A percentile compares a stretch with the other conserved stretches of the same genome.
Evolutionary conservation across 2,888 invertebrate genomes (phyloP).

Genomic region (Reticulitermes lucifugus): DNA sequence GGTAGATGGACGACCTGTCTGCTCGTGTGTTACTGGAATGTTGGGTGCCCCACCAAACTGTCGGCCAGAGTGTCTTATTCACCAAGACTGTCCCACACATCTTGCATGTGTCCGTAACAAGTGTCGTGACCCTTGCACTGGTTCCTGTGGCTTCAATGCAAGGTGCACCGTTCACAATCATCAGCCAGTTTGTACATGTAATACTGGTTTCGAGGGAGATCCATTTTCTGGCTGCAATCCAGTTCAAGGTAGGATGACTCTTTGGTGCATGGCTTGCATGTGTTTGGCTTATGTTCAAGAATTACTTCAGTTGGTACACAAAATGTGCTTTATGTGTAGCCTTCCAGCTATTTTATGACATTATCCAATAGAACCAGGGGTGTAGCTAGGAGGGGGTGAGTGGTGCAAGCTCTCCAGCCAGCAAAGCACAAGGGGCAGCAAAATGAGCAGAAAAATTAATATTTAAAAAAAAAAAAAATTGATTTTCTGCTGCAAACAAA

Average conservation of each 20-base stretch:
- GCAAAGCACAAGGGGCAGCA: too few relatives aligned
- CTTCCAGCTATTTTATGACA: too few relatives aligned
- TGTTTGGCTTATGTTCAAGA: not conserved
- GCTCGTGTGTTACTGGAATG: slow-evolving; percentile 79
- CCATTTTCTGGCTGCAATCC: slow-evolving; percentile 81
- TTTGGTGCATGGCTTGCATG: not conserved
- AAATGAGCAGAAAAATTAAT: too few relatives aligned
- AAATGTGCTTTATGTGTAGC: too few relatives aligned
- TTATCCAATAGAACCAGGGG: too few relatives aligned
- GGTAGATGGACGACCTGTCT: slow-evolving; percentile 74
- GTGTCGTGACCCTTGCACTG: slow-evolving; percentile 81
- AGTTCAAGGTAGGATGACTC: slow-evolving; percentile 56
- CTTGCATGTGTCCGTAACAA: slow-evolving; percentile 77
- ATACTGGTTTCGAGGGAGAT: slow-evolving; percentile 81
- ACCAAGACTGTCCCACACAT: slow-evolving; percentile 81
- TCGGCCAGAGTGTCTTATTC: slow-evolving; percentile 81
- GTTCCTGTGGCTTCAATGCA: slow-evolving; percentile 82
- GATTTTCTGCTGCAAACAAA: too few relatives aligned
- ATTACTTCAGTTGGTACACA: not conserved
- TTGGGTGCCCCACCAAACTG: slow-evolving; percentile 84
- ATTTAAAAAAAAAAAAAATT: too few relatives aligned
- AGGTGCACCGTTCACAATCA: slow-evolving; percentile 80
- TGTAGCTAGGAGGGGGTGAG: too few relatives aligned
- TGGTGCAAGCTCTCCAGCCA: too few relatives aligned
- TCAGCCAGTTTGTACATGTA: slow-evolving; percentile 80